Evolutionary conservation across 2,888 invertebrate species (phyloP).

Genomic region (Cephus nigrinus): DNA sequence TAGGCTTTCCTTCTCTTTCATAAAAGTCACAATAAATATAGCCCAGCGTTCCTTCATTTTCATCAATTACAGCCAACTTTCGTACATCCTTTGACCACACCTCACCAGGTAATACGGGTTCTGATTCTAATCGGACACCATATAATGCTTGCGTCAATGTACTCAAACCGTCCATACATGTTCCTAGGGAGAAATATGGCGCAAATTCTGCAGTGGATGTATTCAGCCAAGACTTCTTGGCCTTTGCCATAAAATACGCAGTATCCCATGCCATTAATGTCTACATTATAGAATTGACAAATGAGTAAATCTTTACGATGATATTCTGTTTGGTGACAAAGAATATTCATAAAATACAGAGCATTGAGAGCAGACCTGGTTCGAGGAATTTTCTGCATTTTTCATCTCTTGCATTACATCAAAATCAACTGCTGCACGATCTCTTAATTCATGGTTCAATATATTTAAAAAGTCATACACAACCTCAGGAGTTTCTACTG

Average conservation of each 20-base stretch:
- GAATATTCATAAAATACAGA: constrained; percentile 64
- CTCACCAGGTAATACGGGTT: constrained; percentile 76
- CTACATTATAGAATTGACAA: constrained; percentile 22
- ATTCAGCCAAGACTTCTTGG: constrained; percentile 78
- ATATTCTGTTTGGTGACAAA: no score
- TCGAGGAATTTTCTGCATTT: constrained; percentile 51
- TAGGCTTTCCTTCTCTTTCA: constrained; percentile 89
- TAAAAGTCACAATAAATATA: constrained; percentile 98
- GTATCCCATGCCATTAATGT: constrained; percentile 82
- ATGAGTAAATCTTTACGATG: no score
- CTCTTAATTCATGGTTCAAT: constrained; percentile 77
- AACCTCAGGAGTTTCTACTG: constrained; percentile 83
- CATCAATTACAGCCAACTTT: constrained; percentile 91
- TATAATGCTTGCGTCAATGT: constrained; percentile 86
- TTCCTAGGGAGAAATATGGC: constrained; percentile 91
- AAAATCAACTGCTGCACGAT: constrained; percentile 81
- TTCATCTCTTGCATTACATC: constrained; percentile 82
- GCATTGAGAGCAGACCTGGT: constrained; percentile 32
- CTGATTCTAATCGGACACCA: constrained; percentile 81
- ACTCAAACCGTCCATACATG: constrained; percentile 97
- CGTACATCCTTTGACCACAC: constrained; percentile 90
- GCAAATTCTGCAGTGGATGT: constrained; percentile 80
- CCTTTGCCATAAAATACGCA: constrained; percentile 83
- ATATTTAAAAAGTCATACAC: constrained; percentile 84
- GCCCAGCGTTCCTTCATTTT: constrained; percentile 84